Evolutionary conservation across 2,888 invertebrate species (phyloP).

Genomic region (Catonia carolina): DNA sequence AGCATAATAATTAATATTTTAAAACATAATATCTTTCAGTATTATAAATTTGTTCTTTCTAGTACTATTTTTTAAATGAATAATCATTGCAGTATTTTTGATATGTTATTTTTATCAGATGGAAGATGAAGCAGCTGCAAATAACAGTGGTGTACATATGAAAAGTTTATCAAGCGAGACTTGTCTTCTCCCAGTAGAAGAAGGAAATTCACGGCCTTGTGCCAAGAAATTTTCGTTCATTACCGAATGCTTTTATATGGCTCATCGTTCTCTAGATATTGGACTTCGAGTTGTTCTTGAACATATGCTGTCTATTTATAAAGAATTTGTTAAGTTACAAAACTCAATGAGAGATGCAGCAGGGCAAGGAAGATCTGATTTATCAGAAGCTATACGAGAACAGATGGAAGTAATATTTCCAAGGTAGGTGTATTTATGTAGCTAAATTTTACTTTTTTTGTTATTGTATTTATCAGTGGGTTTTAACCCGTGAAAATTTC

Average conservation of each 20-base stretch:
- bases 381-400: constrained; percentile 45
- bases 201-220: constrained; percentile 31
- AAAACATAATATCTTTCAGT: no score
- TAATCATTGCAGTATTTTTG: no score
- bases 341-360: constrained; percentile 51
- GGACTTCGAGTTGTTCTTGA: constrained; percentile 63
- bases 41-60: no score
- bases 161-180: constrained; percentile 67
- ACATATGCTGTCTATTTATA: constrained; percentile 56
- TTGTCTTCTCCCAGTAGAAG: constrained; percentile 62
- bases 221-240: constrained; percentile 56
- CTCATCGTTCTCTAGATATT: constrained; percentile 79
- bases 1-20: no score
- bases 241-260: constrained; percentile 86
- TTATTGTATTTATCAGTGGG: neutral
- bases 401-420: constrained; percentile 43
- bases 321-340: constrained; percentile 52
- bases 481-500: no score
- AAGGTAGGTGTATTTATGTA: constrained; percentile 27
- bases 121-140: constrained; percentile 39
- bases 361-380: constrained; percentile 40
- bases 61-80: no score
- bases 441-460: no score
- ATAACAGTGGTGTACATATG: constrained; percentile 57
- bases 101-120: constrained; percentile 3